Percentiles rank a stretch among this genome's conserved stretches.
phyloP scores from a whole-genome alignment of 2,888 invertebrate genomes.

The Tetanocera ferruginea region DNA sequence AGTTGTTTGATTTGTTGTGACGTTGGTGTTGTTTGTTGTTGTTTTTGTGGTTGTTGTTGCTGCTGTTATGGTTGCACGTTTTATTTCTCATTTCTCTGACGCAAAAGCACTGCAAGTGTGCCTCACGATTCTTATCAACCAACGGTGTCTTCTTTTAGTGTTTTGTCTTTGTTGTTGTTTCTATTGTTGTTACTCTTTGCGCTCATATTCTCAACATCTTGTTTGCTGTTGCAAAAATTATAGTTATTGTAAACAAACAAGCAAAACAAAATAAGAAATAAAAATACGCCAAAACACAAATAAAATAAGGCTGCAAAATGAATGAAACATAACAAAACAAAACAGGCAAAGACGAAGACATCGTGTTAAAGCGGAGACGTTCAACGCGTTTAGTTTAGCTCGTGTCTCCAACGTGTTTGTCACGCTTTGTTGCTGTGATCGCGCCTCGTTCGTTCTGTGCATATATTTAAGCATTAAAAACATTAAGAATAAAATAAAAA shows the following conservation, averaged over 20 bases:
- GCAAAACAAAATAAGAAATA: conserved; percentile 3
- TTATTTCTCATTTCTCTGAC: not conserved
- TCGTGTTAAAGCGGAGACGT: conserved; percentile 63
- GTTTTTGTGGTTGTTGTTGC: not conserved
- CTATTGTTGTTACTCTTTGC: not conserved
- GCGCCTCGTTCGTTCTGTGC: not conserved
- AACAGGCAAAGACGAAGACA: conserved; percentile 52
- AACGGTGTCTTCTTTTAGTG: not conserved
- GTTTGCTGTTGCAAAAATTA: not conserved
- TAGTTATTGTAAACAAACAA: not conserved
- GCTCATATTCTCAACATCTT: not conserved
- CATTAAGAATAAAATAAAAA: not conserved
- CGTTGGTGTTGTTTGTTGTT: not conserved
- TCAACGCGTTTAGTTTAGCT: conserved; percentile 68
- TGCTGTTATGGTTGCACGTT: not conserved
- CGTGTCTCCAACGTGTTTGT: conserved; percentile 70
- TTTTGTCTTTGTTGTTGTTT: not conserved
- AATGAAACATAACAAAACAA: not conserved
- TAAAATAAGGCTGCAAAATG: not conserved
- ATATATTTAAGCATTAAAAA: not conserved
- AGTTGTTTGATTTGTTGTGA: too few relatives aligned
- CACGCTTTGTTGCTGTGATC: conserved; percentile 53
- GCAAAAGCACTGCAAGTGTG: not conserved
- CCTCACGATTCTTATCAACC: not conserved
- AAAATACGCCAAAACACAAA: not conserved